These are phyloP conservation scores for Paramuricea clavata DNA, from an alignment of 92 coral and sea anemone genomes.

Conservation along the genomic window DNA sequence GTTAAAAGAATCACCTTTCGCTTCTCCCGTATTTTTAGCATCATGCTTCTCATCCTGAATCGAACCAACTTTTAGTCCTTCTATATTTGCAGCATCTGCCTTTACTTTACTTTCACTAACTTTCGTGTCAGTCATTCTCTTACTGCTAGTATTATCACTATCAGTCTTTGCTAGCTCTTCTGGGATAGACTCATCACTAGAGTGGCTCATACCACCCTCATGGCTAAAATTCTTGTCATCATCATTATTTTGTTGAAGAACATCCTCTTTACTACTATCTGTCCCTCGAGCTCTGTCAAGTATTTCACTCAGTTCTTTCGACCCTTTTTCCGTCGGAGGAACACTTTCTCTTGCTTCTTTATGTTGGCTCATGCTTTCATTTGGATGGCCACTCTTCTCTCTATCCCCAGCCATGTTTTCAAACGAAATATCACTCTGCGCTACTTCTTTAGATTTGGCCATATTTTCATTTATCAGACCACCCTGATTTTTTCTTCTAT, in stretches of 20 bases:
- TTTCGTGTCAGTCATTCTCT: background rate
- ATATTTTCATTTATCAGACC: background rate
- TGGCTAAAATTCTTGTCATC: background rate
- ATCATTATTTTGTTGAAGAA: background rate
- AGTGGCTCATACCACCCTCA: background rate
- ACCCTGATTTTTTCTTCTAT: background rate
- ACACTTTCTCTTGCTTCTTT: background rate
- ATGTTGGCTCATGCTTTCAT: background rate
- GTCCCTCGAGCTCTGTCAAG: no score
- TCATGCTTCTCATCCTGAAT: background rate
- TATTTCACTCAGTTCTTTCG: background rate
- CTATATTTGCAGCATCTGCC: background rate
- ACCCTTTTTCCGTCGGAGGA: background rate
- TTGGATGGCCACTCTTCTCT: background rate
- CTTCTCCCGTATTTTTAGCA: background rate
- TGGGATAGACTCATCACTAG: background rate
- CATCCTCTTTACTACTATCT: background rate
- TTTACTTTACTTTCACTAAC: background rate
- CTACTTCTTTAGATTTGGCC: no score
- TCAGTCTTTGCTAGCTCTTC: background rate
- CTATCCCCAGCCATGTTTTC: background rate
- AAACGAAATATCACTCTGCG: background rate
- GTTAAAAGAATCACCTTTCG: background rate
- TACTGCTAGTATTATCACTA: background rate
- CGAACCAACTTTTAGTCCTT: background rate